A percentile compares a stretch with the other conserved stretches of the same genome.
These are phyloP conservation scores for Hippocampus comes DNA, from an alignment of 2,113 vertebrate genomes.

Conservation along the genomic window DNA sequence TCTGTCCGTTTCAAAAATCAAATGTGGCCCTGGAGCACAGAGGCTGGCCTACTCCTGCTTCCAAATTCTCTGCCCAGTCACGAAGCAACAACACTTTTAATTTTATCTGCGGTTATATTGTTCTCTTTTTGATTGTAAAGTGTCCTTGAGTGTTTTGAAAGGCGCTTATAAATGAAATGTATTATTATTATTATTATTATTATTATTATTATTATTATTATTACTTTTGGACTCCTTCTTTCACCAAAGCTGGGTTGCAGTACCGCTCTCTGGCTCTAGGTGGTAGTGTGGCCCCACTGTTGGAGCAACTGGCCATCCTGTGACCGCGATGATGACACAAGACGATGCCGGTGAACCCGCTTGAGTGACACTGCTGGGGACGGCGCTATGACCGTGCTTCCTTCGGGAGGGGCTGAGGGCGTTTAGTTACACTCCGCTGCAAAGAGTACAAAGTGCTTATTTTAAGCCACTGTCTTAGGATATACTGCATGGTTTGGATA, in stretches of 20 bases:
- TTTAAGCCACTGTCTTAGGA: too few relatives aligned
- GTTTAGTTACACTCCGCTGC: not conserved
- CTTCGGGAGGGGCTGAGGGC: not conserved
- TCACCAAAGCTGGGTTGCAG: not conserved
- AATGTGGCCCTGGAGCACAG: not conserved
- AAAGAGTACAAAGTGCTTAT: not conserved
- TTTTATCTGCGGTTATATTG: too few relatives aligned
- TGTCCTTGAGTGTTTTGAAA: too few relatives aligned
- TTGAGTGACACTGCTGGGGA: not conserved
- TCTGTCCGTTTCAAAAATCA: too few relatives aligned
- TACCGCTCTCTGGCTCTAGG: slow-evolving; percentile 53
- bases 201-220: too few relatives aligned
- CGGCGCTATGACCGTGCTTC: not conserved
- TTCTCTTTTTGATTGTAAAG: too few relatives aligned
- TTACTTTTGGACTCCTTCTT: not conserved
- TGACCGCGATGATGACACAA: not conserved
- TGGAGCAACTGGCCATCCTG: slow-evolving; percentile 15
- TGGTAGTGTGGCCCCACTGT: slow-evolving; percentile 56
- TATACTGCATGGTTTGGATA: too few relatives aligned
- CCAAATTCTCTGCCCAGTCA: too few relatives aligned
- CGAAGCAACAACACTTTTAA: accelerated
- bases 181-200: too few relatives aligned
- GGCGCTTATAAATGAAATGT: too few relatives aligned
- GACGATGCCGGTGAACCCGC: not conserved
- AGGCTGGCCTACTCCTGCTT: too few relatives aligned